Percentiles rank a stretch among this genome's conserved stretches.
These are phyloP conservation scores for Tuta absoluta DNA, from an alignment of 2,888 invertebrate genomes.

Conservation along the genomic window DNA sequence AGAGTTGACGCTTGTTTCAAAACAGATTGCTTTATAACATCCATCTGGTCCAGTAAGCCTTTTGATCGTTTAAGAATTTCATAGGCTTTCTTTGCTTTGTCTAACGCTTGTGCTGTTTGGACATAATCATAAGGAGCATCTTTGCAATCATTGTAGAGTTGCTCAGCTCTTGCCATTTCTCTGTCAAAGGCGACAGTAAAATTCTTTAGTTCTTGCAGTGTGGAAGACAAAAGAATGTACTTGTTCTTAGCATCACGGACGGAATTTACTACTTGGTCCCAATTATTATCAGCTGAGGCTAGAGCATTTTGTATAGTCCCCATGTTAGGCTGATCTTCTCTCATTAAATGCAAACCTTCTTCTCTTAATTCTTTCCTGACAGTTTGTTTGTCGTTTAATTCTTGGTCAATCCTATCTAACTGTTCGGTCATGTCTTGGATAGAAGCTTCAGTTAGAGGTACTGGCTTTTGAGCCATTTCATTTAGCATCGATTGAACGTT, in stretches of 20 bases:
- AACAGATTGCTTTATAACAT: constrained; percentile 87
- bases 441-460: constrained; percentile 71
- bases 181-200: constrained; percentile 85
- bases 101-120: constrained; percentile 86
- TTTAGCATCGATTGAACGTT: constrained; percentile 80
- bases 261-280: constrained; percentile 89
- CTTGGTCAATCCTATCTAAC: constrained; percentile 79
- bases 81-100: constrained; percentile 88
- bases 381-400: constrained; percentile 81
- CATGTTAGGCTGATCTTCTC: constrained; percentile 90
- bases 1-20: constrained; percentile 86
- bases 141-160: constrained; percentile 83
- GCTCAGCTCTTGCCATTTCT: constrained; percentile 86
- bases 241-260: constrained; percentile 88
- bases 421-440: constrained; percentile 76
- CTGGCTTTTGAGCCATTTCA: constrained; percentile 77
- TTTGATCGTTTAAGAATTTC: constrained; percentile 89
- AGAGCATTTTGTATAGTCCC: constrained; percentile 90
- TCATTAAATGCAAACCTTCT: constrained; percentile 89
- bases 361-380: constrained; percentile 87
- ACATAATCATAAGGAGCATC: constrained; percentile 87
- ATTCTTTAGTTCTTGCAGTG: constrained; percentile 88
- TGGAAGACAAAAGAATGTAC: constrained; percentile 86
- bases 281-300: constrained; percentile 88
- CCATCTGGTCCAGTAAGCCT: constrained; percentile 88